Evolutionary conservation across 2,888 invertebrate genomes (phyloP), one percentile per base, ranked within the genome.

Genomic region (Ischnura elegans): DNA sequence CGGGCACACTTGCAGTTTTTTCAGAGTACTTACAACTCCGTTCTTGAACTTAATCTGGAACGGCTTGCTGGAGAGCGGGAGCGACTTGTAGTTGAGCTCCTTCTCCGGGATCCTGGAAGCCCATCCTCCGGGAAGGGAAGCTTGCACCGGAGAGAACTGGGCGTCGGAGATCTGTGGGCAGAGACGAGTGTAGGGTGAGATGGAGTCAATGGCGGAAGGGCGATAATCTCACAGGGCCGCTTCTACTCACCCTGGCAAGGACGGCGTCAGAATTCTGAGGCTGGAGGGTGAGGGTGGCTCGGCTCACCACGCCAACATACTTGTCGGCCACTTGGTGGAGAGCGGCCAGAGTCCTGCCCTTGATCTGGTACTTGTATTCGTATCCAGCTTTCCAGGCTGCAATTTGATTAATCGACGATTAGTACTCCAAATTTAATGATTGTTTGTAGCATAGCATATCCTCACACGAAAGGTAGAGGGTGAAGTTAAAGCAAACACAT

Each of bases 21-120:
- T n/a, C n/a, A n/a, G n/a, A n/a, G 36, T 90, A 95, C 94, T 95
- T 94, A 95, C 96, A 86, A 97, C 96, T 66, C 98, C 98, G 93
- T 97, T 97, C 93, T 97, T 96, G 94, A 97, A 95, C 46, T 95
- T 95, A 94, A 98, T 97, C 95, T 97, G 96, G 95, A 98, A 98
- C 2, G 97, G 96, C 94, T 97, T 96, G 85, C 96, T 96, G 94
- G 97, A 96, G 93, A 97, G 95, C 36, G 96, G 96, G n/a, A 97
- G 96, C 4, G 96, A 96, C 94, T 97, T 95, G 95, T 96, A 97
- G 94, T 96, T 96, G 45, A 97, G 95, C 94, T 96, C 95, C 66
- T 95, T 95, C n/a, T 96, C 96, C 0, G 96, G 96, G 94, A 97
- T 96, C 46, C 96, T 94, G 42, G 96, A 95, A 10, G 96, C 95